Evolutionary conservation across 2,113 vertebrate genomes (phyloP), one percentile per base, ranked within the genome.

Genomic region (Seriola quinqueradiata): DNA sequence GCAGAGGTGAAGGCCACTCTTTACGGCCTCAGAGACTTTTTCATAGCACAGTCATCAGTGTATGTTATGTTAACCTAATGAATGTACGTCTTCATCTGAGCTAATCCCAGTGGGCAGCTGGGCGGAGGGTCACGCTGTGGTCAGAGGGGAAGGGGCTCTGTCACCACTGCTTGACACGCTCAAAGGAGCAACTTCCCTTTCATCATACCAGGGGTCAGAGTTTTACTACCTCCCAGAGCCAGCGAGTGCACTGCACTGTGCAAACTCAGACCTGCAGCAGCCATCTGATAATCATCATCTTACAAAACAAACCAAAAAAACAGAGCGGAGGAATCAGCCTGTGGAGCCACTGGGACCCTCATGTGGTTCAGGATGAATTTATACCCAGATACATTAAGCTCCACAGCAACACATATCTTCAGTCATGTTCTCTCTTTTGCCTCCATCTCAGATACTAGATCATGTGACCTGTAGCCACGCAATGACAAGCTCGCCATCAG

Each of bases 161-260:
- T 90, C 91, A 91, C 86, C 64, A 48, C 75, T 50, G 75, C 84
- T 84, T 92, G 92, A 95, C 92, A 90, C 78, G 84, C 92, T 95
- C 93, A 95, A 94, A 94, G 92, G 93, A 90, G 81, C 83, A 86
- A 90, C 91, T 92, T 93, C 90, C 86, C 93, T 95, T 94, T 95
- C 93, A 95, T 93, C 92, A 92, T 93, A 70, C 91, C 92, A 92
- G 92, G 90, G 90, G 92, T 92, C 88, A 83, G 70, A 87, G 90
- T 92, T 95, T 93, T 95, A 94, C 91, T 89, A 48, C 89, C 85
- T 83, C 78, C 8, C 84, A 79, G 85, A 86, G 88, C 87, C 59
- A 32, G 52, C 14, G 4, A 77, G 85, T 83, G 58, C 55, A 86
- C 60, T 66, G 75, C 88, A 83, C 83, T 76, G 78, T 77, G 85